Percentiles rank a stretch among this genome's conserved stretches.
phyloP scores from a whole-genome alignment of 2,113 vertebrate species.

The Ondatra zibethicus region DNA sequence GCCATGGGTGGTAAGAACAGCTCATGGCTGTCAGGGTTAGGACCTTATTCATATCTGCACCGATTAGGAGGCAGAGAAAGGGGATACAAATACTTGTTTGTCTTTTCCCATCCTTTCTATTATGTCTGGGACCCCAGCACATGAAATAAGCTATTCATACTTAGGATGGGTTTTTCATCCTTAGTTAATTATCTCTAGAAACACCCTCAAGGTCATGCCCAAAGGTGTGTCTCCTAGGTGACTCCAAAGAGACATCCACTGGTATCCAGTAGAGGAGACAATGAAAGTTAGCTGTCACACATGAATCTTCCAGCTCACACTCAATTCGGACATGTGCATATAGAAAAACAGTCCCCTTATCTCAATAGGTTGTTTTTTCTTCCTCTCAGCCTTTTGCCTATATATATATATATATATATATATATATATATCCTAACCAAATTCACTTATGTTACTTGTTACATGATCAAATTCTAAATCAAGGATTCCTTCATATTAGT shows the following conservation, averaged over 20 bases:
- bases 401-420: too few species aligned
- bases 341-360: background rate
- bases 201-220: background rate
- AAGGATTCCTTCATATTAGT: background rate
- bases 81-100: background rate
- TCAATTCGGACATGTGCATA: background rate
- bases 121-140: background rate
- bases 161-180: background rate
- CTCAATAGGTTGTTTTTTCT: background rate
- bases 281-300: background rate
- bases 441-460: background rate
- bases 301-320: background rate
- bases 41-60: background rate
- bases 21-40: too few species aligned
- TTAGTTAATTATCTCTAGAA: background rate
- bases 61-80: background rate
- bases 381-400: background rate
- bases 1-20: background rate
- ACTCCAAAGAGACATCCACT: background rate
- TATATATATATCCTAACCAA: too few species aligned
- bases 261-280: background rate
- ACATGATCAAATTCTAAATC: slow-evolving; percentile 16
- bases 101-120: background rate
- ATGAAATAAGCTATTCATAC: background rate
- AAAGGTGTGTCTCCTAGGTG: background rate